Conservation (phyloP, 1,140 invertebrate species). For the Mamestra configurata region DNA sequence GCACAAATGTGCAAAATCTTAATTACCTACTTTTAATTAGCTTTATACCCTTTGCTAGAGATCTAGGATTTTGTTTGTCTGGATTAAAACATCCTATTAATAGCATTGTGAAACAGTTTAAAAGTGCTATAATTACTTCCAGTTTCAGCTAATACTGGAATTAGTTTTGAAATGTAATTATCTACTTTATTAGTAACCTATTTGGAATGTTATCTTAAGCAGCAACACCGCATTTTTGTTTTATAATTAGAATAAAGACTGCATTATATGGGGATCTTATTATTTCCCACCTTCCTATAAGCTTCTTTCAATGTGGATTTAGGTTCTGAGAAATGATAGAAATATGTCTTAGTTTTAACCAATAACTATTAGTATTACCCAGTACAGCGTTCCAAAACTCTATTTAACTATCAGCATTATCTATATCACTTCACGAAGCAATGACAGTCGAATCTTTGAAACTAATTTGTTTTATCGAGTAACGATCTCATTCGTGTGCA, state of each 20-base stretch:
- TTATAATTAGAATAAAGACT: too few relatives aligned
- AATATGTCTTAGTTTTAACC: neutral
- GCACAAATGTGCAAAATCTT: constrained; percentile 19
- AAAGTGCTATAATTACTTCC: neutral
- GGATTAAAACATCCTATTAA: neutral
- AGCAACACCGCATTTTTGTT: too few relatives aligned
- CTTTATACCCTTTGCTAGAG: constrained; percentile 2
- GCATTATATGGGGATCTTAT: too few relatives aligned
- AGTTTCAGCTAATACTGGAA: too few relatives aligned
- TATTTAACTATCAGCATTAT: neutral
- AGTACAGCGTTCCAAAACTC: neutral
- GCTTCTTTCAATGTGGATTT: too few relatives aligned
- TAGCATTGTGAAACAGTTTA: neutral
- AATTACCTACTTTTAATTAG: constrained; percentile 41
- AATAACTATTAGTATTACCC: neutral
- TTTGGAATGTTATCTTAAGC: too few relatives aligned
- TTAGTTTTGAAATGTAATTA: constrained; percentile 1
- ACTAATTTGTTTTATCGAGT: constrained; percentile 43
- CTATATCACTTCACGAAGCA: constrained; percentile 10
- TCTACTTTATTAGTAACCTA: neutral
- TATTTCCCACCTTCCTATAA: too few relatives aligned
- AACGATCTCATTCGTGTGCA: neutral
- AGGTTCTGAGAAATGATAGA: too few relatives aligned
- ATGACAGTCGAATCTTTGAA: constrained; percentile 27
- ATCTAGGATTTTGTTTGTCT: constrained; percentile 9